Conservation (phyloP, 2,113 vertebrate genomes). For the Chaetura pelagica region DNA sequence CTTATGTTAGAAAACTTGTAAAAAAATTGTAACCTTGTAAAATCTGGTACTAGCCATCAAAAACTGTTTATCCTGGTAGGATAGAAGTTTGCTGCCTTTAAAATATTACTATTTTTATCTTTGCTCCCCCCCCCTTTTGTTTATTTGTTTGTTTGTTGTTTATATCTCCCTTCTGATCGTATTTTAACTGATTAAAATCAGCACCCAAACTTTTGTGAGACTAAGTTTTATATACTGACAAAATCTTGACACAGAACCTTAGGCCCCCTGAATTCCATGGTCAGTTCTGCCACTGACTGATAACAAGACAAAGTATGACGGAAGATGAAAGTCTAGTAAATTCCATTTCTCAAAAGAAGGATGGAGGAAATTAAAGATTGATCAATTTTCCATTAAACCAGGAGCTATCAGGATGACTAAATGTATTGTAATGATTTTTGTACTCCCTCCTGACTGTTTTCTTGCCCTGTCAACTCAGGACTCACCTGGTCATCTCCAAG, state of each 20-base stretch:
- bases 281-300: neutral
- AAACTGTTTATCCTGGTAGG: neutral
- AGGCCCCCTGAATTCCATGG: neutral
- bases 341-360: neutral
- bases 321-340: neutral
- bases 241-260: neutral
- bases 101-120: neutral
- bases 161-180: neutral
- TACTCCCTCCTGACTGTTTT: neutral
- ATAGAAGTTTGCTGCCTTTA: neutral
- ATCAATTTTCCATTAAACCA: neutral
- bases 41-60: neutral
- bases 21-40: neutral
- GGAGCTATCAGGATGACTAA: neutral
- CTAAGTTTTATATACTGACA: neutral
- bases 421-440: neutral
- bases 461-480: neutral
- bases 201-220: neutral
- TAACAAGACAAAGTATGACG: neutral
- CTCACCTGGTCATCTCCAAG: neutral
- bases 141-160: neutral
- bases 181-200: neutral
- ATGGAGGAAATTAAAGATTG: neutral
- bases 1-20: neutral
- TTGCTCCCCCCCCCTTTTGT: fast-evolving